Evolutionary conservation across 2,888 invertebrate genomes (phyloP).

Genomic region (Meghimatium bilineatum): DNA sequence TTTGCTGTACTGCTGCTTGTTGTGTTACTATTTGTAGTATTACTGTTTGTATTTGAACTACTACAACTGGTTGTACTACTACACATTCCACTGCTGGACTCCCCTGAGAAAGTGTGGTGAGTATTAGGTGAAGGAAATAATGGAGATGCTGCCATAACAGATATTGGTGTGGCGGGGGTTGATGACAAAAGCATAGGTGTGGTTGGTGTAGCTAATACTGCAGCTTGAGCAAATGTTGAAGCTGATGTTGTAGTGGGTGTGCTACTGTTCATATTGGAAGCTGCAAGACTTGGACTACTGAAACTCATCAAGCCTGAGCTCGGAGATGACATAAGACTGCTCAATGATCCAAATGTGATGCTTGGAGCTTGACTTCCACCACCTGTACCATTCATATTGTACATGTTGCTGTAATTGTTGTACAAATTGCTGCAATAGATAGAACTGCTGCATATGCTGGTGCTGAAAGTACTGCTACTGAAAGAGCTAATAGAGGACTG

Average conservation of each 20-base stretch:
- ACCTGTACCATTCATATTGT: constrained; percentile 13
- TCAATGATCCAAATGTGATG: constrained; percentile 37
- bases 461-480: constrained; percentile 16
- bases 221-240: neutral
- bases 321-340: constrained; percentile 32
- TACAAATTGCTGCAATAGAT: neutral
- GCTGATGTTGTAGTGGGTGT: neutral
- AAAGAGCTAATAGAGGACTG: constrained; percentile 22
- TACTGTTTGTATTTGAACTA: neutral
- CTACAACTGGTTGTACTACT: neutral
- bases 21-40: neutral
- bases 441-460: constrained; percentile 25
- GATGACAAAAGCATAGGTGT: neutral
- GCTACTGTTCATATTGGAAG: neutral
- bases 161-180: neutral
- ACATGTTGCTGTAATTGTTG: constrained; percentile 22
- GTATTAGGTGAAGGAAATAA: constrained; percentile 13
- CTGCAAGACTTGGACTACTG: constrained; percentile 1
- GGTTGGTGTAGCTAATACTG: neutral
- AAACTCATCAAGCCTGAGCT: constrained; percentile 18
- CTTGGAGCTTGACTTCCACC: constrained; percentile 8
- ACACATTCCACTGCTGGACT: constrained; percentile 12
- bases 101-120: neutral
- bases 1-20: neutral
- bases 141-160: neutral